phyloP scores from a whole-genome alignment of 2,888 invertebrate genomes.

The Nezara viridula region DNA sequence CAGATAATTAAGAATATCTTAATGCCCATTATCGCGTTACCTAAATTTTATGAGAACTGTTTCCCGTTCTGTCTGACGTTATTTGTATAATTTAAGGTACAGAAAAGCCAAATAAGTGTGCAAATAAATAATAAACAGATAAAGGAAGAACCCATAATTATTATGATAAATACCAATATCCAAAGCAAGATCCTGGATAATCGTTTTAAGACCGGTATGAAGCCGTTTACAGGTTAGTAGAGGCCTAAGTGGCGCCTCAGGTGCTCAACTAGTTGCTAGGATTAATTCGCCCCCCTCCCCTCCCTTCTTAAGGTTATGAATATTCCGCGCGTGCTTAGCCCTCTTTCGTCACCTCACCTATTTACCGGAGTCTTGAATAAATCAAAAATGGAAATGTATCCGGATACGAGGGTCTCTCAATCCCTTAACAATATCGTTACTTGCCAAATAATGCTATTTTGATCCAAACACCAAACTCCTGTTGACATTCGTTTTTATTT shows the following conservation, averaged over 20 bases:
- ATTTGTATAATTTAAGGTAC: too few relatives aligned
- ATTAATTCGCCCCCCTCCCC: background rate
- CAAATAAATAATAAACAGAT: too few relatives aligned
- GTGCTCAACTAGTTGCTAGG: background rate
- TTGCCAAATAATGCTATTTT: background rate
- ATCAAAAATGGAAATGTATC: slow-evolving; percentile 32
- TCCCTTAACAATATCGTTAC: background rate
- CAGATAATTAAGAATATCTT: too few relatives aligned
- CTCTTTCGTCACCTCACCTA: slow-evolving; percentile 33
- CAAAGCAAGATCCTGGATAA: too few relatives aligned
- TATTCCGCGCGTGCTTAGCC: slow-evolving; percentile 18
- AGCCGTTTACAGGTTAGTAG: background rate
- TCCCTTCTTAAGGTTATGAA: background rate
- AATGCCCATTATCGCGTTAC: too few relatives aligned
- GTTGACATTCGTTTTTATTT: background rate
- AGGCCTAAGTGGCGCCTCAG: background rate
- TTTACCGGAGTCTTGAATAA: slow-evolving; percentile 22
- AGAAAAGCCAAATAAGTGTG: too few relatives aligned
- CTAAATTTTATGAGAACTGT: too few relatives aligned
- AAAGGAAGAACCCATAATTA: too few relatives aligned
- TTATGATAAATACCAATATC: too few relatives aligned
- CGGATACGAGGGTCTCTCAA: slow-evolving; percentile 11
- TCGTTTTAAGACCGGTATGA: background rate
- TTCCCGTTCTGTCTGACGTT: too few relatives aligned
- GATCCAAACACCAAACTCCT: background rate